Base-by-base conservation (phyloP, 1,140 invertebrate species). In the Antheraea pernyi region DNA sequence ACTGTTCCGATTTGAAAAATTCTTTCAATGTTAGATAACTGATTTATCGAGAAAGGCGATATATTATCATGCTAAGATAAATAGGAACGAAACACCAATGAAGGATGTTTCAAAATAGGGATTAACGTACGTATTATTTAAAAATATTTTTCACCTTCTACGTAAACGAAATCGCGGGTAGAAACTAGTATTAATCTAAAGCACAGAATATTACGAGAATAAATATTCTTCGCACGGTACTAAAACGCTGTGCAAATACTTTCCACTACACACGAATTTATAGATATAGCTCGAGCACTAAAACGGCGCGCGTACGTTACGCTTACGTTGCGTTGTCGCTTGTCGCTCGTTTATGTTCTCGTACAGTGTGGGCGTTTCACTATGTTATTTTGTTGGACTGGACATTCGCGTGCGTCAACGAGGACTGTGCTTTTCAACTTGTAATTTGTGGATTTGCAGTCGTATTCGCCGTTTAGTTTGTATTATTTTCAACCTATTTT, bases 381-480 rank as follows among this genome's bases (percentile, higher is more conserved):
- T 53, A 53, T 53, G 46, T 53, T 53, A 53, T 53, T 53, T 53
- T 53, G 46, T 53, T 53, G 16, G 46, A 53, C 46, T 53, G 16
- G 46, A 16, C 46, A 53, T 53, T 53, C 16, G 16, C 46, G 16
- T 53, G 16, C 46, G 46, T 53, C 46, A 53, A 53, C 46, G 16
- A 53, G 46, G 16, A 16, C 46, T 53, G 46, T 53, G 46, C 46
- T 53, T 53, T 53, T 53, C 46, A 53, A 53, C 6, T 53, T 53
- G 11, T 53, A 53, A 53, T 53, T 53, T 53, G 46, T 53, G 16
- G 11, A 53, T 53, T 53, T 13, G 16, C 46, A 53, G 46, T 53
- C 13, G 46, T 5, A 16, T 53, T 53, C 16, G 13, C 46, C 46
- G 13, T 53, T 53, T n/a, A 53, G 2, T 42, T 42, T 42, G 39